Evolutionary conservation across 1,140 invertebrate genomes (phyloP).

Genomic region (Aphis craccivora): DNA sequence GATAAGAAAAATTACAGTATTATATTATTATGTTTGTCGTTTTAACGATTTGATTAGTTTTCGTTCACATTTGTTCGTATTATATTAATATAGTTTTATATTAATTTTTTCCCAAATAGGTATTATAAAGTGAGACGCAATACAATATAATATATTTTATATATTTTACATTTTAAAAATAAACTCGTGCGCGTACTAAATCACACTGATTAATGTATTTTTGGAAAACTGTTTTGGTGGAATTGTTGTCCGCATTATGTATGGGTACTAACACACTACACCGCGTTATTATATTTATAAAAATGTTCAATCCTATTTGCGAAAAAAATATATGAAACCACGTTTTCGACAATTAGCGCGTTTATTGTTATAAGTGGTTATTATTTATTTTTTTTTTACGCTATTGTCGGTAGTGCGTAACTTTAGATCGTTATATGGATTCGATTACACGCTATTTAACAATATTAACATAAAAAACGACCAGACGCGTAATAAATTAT

Average conservation of each 20-base stretch:
- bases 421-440: not conserved
- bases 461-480: not conserved
- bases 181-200: not conserved
- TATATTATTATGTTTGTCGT: not conserved
- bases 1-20: no score
- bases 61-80: not conserved
- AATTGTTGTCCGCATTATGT: not conserved
- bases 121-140: not conserved
- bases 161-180: not conserved
- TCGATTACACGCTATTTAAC: constrained; percentile 25
- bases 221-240: not conserved
- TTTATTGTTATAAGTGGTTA: not conserved
- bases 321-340: not conserved
- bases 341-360: not conserved
- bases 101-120: no score
- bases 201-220: not conserved
- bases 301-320: not conserved
- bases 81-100: not conserved
- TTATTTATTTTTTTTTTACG: not conserved
- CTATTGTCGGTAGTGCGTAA: not conserved
- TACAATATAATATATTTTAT: not conserved
- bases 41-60: not conserved
- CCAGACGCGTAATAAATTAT: not conserved
- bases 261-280: no score
- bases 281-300: not conserved